Base-by-base conservation (phyloP, 2,797 vertebrate species). In the Ceyx erithaca region DNA sequence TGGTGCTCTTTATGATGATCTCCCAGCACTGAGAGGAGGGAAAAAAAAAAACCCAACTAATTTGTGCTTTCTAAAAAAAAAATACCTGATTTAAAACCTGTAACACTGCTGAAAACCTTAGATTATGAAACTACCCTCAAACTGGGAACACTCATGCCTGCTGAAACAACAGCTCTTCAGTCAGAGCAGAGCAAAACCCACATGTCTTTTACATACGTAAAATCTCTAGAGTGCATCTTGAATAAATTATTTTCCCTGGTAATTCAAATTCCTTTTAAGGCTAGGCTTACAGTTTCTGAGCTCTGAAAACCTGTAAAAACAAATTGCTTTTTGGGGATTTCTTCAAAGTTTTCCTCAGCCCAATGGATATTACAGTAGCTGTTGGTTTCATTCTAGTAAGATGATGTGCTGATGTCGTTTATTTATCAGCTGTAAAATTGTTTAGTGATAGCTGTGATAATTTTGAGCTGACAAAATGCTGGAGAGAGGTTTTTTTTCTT, bases 211-310 rank as follows among this genome's bases (percentile, higher is more conserved):
- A 64, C 37, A 78, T 3, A 22, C 18, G 25, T 10, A 64, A 90
- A 81, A 51, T 35, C 28, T 76, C 21, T 62, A 51, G 18, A 83
- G 46, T 58, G 23, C n/a, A 54, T 81, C 64, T 66, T 71, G 71
- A 54, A 54, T 80, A 85, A 94, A 82, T 87, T 82, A 85, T 77
- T 92, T 90, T 43, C 88, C 22, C 61, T 35, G 23, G 69, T 40
- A 91, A 90, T 76, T 73, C 45, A 64, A 82, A 93, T 76, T 89
- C 76, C 55, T 82, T 22, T 48, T 77, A 80, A 76, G 59, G 64
- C 41, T 46, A 75, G 49, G 33, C 20, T 92, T 91, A 80, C 7
- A 26, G n/a, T 70, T 86, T 37, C 58, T 54, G 87, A 89, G 21
- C 37, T 78, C 58, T 75, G 49, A 85, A 79, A 89, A 49, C 40